Percentiles rank a stretch among this genome's conserved stretches.
These are phyloP conservation scores for Bufo gargarizans DNA, from an alignment of 2,113 vertebrate species.

Conservation along the genomic window DNA sequence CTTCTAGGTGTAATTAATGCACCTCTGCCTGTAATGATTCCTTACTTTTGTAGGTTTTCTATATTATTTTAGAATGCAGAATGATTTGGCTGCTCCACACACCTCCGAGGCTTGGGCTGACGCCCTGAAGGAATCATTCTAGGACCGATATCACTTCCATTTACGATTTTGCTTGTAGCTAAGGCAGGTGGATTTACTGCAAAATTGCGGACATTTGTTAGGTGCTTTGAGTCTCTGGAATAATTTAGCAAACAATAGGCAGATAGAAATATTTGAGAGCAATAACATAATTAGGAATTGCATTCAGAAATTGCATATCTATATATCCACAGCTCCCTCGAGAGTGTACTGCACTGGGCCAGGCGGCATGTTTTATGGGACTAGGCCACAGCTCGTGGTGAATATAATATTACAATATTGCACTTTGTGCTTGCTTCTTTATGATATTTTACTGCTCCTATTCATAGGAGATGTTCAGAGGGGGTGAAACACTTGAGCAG, in stretches of 20 bases:
- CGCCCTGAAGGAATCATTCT: neutral
- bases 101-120: neutral
- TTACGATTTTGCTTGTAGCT: neutral
- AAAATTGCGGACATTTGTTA: neutral
- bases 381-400: too few species aligned
- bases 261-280: conserved; percentile 3
- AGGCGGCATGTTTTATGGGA: too few species aligned
- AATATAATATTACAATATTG: too few species aligned
- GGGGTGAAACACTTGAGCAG: too few species aligned
- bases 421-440: too few species aligned
- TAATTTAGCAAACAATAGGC: too few species aligned
- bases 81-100: neutral
- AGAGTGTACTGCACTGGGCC: neutral
- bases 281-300: conserved; percentile 18
- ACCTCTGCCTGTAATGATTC: neutral
- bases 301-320: neutral
- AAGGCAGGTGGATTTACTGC: neutral
- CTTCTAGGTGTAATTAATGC: neutral
- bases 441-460: too few species aligned
- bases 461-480: too few species aligned
- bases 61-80: neutral
- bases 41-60: neutral
- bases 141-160: neutral
- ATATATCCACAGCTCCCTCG: neutral
- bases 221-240: neutral